These are phyloP conservation scores for Empis stercorea DNA, from an alignment of 2,888 invertebrate species.

Conservation along the genomic window DNA sequence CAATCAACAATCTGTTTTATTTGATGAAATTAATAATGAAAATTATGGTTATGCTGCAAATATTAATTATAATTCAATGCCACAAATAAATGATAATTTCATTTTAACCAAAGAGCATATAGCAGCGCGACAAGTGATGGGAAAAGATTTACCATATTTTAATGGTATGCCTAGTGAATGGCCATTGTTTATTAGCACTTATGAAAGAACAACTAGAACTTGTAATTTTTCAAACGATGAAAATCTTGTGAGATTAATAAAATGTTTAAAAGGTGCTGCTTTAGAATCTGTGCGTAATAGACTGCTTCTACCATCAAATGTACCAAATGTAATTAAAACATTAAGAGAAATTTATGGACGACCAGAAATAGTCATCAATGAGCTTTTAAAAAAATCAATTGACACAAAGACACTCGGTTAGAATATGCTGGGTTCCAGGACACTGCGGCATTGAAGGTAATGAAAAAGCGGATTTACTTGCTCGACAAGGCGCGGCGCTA, in stretches of 20 bases:
- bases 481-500: too few species aligned
- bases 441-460: too few species aligned
- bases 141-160: conserved; percentile 4
- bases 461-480: too few species aligned
- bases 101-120: neutral
- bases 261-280: conserved; percentile 2
- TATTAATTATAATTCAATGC: too few species aligned
- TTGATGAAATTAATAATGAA: too few species aligned
- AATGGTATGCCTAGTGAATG: conserved; percentile 4
- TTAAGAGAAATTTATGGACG: conserved; percentile 2
- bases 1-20: too few species aligned
- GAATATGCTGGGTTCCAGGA: too few species aligned
- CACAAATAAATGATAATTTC: too few species aligned
- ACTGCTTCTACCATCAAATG: conserved; percentile 1
- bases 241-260: neutral
- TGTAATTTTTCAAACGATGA: conserved; percentile 4
- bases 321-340: neutral
- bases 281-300: conserved; percentile 2
- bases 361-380: conserved; percentile 1
- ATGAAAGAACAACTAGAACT: conserved; percentile 1
- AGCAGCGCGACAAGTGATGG: neutral
- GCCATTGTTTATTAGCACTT: conserved; percentile 5
- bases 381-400: too few species aligned
- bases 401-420: too few species aligned
- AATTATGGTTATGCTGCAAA: too few species aligned